These are phyloP conservation scores for Eulacestoma nigropectus DNA, from an alignment of 2,113 vertebrate genomes.

Conservation along the genomic window DNA sequence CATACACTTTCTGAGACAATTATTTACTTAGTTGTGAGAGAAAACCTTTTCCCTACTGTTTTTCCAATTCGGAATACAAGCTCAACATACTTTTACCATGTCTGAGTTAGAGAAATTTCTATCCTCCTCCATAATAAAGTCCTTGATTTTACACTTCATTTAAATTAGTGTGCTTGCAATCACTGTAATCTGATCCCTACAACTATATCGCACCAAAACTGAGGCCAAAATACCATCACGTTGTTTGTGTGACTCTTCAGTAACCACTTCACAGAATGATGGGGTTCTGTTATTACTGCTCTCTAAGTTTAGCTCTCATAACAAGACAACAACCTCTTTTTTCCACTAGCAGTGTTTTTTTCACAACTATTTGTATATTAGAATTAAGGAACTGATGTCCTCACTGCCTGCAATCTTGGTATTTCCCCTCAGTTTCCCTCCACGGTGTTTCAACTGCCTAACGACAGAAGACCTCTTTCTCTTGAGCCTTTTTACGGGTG, in stretches of 20 bases:
- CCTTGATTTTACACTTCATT: neutral
- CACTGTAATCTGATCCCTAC: neutral
- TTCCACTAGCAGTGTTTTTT: neutral
- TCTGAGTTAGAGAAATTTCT: neutral
- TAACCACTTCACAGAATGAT: neutral
- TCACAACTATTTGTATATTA: neutral
- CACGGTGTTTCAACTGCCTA: neutral
- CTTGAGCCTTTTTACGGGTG: rapidly evolving
- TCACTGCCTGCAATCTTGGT: neutral
- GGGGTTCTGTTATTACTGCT: neutral
- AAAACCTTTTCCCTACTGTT: neutral
- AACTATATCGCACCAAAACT: neutral
- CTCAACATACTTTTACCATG: neutral
- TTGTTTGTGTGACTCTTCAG: neutral
- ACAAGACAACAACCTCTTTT: neutral
- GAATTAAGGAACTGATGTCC: neutral
- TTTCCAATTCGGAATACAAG: neutral
- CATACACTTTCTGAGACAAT: neutral
- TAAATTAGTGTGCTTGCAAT: neutral
- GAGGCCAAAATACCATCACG: neutral
- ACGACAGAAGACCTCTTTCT: too few relatives aligned
- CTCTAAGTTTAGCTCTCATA: rapidly evolving
- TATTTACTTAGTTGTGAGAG: neutral
- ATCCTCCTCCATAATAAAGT: neutral
- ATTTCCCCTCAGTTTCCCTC: neutral